Evolutionary conservation across 2,888 invertebrate species (phyloP).

Genomic region (Drosophila affinis): DNA sequence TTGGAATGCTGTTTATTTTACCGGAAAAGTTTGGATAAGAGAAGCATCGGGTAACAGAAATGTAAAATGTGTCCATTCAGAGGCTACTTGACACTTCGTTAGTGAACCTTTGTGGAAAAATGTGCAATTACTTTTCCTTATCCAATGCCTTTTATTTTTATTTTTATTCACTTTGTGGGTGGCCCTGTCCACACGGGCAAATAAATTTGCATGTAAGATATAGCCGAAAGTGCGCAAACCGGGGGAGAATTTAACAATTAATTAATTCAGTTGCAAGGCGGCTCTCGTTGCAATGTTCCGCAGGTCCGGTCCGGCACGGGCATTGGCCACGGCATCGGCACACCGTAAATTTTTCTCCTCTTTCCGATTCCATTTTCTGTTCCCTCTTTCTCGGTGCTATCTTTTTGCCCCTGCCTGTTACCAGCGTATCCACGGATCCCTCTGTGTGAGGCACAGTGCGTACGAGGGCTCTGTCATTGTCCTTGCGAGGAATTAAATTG

Average conservation of each 20-base stretch:
- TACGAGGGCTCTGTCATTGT: slow-evolving; percentile 43
- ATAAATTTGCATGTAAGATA: slow-evolving; percentile 66
- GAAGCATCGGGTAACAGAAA: too few relatives aligned
- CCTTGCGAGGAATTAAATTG: slow-evolving; percentile 49
- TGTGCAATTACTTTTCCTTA: slow-evolving; percentile 30
- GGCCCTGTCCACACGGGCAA: slow-evolving; percentile 25
- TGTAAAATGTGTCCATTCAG: background rate
- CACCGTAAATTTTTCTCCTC: slow-evolving; percentile 51
- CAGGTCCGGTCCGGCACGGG: slow-evolving; percentile 20
- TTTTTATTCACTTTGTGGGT: slow-evolving; percentile 54
- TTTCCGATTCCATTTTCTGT: slow-evolving; percentile 33
- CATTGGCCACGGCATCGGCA: slow-evolving; percentile 1
- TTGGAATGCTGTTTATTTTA: background rate
- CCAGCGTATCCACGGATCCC: background rate
- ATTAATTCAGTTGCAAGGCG: slow-evolving; percentile 70
- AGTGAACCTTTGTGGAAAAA: slow-evolving; percentile 9
- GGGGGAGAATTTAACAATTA: slow-evolving; percentile 62
- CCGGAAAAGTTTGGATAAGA: background rate
- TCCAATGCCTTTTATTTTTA: slow-evolving; percentile 35
- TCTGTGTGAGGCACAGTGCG: slow-evolving; percentile 2
- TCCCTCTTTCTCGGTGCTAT: background rate
- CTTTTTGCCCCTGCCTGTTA: slow-evolving; percentile 6
- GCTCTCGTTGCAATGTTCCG: slow-evolving; percentile 37
- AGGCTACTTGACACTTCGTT: slow-evolving; percentile 4
- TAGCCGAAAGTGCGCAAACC: slow-evolving; percentile 43